These are phyloP conservation scores for Drosophila paulistorum DNA, from an alignment of 1,140 invertebrate genomes.

Conservation along the genomic window DNA sequence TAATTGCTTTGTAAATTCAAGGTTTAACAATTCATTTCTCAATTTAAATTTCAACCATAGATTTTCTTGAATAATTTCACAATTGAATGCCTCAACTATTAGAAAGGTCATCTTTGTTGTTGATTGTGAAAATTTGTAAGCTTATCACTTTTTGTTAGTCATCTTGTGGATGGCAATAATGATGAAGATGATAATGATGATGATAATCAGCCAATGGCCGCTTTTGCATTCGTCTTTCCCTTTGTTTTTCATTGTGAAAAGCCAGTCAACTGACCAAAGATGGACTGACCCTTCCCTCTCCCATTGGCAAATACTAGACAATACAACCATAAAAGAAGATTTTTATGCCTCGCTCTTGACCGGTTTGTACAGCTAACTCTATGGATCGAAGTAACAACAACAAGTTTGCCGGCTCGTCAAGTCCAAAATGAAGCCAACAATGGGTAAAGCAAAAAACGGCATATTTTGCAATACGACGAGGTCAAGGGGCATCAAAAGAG, in stretches of 20 bases:
- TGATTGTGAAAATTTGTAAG: conserved; percentile 52
- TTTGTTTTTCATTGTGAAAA: conserved; percentile 36
- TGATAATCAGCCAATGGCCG: conserved; percentile 54
- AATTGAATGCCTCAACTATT: conserved; percentile 39
- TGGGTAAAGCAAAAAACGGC: conserved; percentile 35
- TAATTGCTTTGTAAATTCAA: neutral
- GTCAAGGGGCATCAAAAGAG: conserved; percentile 58
- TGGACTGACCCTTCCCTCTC: conserved; percentile 37
- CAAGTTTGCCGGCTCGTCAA: conserved; percentile 45
- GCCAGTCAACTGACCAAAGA: conserved; percentile 46
- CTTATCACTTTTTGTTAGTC: conserved; percentile 24
- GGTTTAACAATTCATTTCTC: too few relatives aligned
- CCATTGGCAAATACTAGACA: conserved; percentile 34
- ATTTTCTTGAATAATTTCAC: neutral
- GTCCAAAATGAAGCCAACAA: conserved; percentile 14
- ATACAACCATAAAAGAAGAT: conserved; percentile 47
- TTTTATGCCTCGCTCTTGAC: conserved; percentile 70
- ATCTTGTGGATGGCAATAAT: neutral
- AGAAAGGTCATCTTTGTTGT: conserved; percentile 52
- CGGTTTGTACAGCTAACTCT: conserved; percentile 73
- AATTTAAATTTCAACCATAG: too few relatives aligned
- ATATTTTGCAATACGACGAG: conserved; percentile 71
- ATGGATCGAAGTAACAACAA: conserved; percentile 46
- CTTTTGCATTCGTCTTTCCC: conserved; percentile 39
- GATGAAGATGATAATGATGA: neutral